Percentiles rank a stretch among this genome's conserved stretches.
Evolutionary conservation across 2,797 vertebrate species (phyloP).

Genomic region (Rousettus madagascariensis): DNA sequence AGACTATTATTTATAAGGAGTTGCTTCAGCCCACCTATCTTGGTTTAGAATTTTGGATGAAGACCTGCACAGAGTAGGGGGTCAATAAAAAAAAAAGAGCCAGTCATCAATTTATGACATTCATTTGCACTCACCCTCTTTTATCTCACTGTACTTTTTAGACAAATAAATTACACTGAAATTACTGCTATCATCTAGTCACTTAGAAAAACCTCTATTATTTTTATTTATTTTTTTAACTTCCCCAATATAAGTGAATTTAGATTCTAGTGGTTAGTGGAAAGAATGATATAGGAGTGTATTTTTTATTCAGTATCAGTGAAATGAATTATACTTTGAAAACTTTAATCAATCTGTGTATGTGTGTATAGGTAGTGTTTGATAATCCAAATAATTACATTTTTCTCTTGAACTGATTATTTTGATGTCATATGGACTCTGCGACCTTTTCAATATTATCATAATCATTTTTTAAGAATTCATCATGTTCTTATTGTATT

Average conservation of each 20-base stretch:
- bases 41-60: neutral
- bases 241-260: neutral
- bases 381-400: neutral
- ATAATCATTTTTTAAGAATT: neutral
- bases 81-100: neutral
- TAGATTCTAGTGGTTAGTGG: neutral
- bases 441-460: neutral
- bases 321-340: neutral
- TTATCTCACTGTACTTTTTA: neutral
- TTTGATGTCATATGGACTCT: neutral
- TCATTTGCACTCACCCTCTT: neutral
- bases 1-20: neutral
- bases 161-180: neutral
- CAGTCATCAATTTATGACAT: neutral
- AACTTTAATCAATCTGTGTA: neutral
- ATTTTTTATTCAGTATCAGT: neutral
- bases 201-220: neutral
- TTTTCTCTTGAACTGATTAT: neutral
- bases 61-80: neutral
- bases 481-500: neutral
- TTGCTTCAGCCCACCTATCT: neutral
- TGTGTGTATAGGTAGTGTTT: neutral
- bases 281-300: neutral
- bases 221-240: neutral
- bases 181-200: neutral